These are phyloP conservation scores for Champsocephalus esox DNA, from an alignment of 2,797 vertebrate species.

Conservation along the genomic window DNA sequence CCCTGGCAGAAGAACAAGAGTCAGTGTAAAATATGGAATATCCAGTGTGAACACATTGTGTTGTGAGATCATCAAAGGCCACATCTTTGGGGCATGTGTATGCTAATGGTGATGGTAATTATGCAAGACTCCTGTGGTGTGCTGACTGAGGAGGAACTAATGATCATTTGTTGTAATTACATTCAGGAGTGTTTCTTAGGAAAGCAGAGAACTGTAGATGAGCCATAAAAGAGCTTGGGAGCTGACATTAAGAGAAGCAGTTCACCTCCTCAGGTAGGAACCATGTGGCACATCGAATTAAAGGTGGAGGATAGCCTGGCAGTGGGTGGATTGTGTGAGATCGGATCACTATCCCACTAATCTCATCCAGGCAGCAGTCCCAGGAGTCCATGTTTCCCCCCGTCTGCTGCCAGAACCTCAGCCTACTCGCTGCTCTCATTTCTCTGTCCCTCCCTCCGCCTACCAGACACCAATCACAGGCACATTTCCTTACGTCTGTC, in stretches of 20 bases:
- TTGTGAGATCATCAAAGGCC: slow-evolving; percentile 33
- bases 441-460: slow-evolving; percentile 35
- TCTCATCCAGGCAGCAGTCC: slow-evolving; percentile 58
- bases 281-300: slow-evolving; percentile 12
- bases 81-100: slow-evolving; percentile 22
- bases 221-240: slow-evolving; percentile 26
- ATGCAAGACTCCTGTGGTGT: slow-evolving; percentile 32
- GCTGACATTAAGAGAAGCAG: slow-evolving; percentile 39
- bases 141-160: slow-evolving; percentile 41
- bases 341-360: slow-evolving; percentile 67
- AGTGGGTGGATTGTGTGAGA: slow-evolving; percentile 59
- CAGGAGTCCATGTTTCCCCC: slow-evolving; percentile 61
- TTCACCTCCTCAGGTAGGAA: slow-evolving; percentile 43
- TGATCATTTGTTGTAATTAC: slow-evolving; percentile 62
- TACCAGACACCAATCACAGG: slow-evolving; percentile 42
- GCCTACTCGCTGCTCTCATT: slow-evolving; percentile 61
- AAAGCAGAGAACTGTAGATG: slow-evolving; percentile 12
- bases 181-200: slow-evolving; percentile 36
- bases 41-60: slow-evolving; percentile 31
- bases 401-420: slow-evolving; percentile 48
- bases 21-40: slow-evolving; percentile 13
- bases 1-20: slow-evolving; percentile 9
- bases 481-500: slow-evolving; percentile 52
- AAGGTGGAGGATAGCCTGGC: slow-evolving; percentile 30
- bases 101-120: slow-evolving; percentile 52